Evolutionary conservation across 2,888 invertebrate genomes (phyloP), one percentile per base, ranked within the genome.

Genomic region (Tyria jacobaeae): DNA sequence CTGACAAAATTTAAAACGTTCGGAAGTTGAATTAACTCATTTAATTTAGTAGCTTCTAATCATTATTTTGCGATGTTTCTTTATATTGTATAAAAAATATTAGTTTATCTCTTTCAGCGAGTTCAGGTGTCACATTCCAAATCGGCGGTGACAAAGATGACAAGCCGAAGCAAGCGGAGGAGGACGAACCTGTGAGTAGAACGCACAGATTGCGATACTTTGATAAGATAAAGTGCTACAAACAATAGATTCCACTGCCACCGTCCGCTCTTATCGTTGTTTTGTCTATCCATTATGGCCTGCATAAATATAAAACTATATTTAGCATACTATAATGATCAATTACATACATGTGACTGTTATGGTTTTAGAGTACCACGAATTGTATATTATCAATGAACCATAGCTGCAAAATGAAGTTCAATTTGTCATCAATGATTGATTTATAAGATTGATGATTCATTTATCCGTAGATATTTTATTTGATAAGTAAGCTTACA

Each of bases 91-190:
- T n/a, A n/a, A n/a, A n/a, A n/a, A n/a, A n/a, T n/a, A n/a, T n/a
- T n/a, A n/a, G 31, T 34, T 48, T 49, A 17, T 68, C 58, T 70
- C 68, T 90, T 89, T 31, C 86, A 94, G 94, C 94, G 53, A 93
- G 94, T 78, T 94, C 94, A 69, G 95, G 95, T 27, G 96, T 96
- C 49, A 96, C 95, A 80, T 96, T 96, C 88, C 96, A 96, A 86
- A 96, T 96, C 74, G 96, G 96, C 57, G 95, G 95, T 60, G 95
- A 95, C 78, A 91, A 91, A 78, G 94, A 94, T 68, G 95, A 95
- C 66, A 95, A 95, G 78, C 90, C 95, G 34, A 93, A 92, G 73
- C 94, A 94, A 69, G 89, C 88, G 34, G 94, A 94, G 55, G 95
- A 95, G 62, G 94, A 95, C 55, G 95, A 95, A 73, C 92, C 95